These are phyloP conservation scores for Calameuta filiformis DNA, from an alignment of 2,888 invertebrate genomes.

Conservation along the genomic window DNA sequence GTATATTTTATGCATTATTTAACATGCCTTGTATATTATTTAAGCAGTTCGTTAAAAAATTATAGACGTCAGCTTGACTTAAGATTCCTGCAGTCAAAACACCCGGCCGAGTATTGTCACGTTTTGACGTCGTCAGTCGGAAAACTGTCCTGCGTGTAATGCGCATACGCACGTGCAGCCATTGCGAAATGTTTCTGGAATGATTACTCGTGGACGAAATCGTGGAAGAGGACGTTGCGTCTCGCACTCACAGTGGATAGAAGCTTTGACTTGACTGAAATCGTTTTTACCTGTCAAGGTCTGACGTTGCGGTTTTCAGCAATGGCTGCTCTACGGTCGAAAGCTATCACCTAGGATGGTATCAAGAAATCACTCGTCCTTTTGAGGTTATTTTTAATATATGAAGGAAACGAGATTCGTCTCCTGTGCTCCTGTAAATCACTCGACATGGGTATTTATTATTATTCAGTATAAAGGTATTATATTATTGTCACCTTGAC, in stretches of 20 bases:
- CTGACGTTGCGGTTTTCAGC: background rate
- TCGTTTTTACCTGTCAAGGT: background rate
- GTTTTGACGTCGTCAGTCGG: background rate
- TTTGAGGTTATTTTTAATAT: background rate
- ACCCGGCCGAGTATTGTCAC: background rate
- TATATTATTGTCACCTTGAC: slow-evolving; percentile 22
- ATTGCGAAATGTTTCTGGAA: background rate
- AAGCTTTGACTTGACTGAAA: background rate
- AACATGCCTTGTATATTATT: background rate
- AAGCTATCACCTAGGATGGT: background rate
- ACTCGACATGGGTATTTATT: background rate
- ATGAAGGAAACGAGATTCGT: background rate
- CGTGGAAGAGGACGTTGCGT: background rate
- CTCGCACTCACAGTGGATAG: background rate
- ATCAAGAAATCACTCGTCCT: background rate
- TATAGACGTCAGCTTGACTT: background rate
- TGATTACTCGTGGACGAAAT: background rate
- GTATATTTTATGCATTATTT: background rate
- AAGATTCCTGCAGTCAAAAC: background rate
- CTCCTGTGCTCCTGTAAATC: background rate
- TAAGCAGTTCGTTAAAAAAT: background rate
- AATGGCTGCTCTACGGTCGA: too few species aligned
- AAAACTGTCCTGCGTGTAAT: too few species aligned
- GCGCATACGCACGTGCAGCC: background rate
- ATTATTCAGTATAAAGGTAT: background rate